phyloP scores from a whole-genome alignment of 2,113 vertebrate species.

The Phylloscopus whistleri region DNA sequence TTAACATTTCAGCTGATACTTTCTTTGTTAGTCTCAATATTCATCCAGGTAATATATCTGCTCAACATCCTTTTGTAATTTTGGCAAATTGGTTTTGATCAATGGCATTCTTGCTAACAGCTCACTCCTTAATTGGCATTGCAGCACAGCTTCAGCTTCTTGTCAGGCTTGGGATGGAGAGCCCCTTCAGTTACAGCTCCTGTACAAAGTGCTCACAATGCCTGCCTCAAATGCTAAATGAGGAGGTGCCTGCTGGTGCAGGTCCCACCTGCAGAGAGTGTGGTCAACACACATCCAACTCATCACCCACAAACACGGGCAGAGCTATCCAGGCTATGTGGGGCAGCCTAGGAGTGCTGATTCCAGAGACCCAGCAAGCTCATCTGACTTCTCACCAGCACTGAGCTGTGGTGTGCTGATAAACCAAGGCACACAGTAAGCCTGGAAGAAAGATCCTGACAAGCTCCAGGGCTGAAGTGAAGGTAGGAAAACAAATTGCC shows the following conservation, averaged over 20 bases:
- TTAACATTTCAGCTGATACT: constrained; percentile 11
- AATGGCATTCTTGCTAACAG: background rate
- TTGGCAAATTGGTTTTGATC: background rate
- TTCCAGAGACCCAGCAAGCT: background rate
- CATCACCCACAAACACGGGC: background rate
- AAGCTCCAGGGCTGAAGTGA: background rate
- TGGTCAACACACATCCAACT: background rate
- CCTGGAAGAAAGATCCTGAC: background rate
- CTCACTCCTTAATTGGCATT: background rate
- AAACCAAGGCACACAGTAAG: background rate
- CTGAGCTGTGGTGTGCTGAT: background rate
- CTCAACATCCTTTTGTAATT: background rate
- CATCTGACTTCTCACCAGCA: background rate
- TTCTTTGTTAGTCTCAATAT: background rate
- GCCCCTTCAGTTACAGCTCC: background rate
- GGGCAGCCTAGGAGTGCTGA: background rate
- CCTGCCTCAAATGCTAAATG: background rate
- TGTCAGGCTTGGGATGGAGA: background rate
- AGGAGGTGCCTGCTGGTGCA: background rate
- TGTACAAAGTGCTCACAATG: background rate
- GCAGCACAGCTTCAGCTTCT: background rate
- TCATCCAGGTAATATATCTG: background rate
- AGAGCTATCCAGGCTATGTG: rapidly evolving
- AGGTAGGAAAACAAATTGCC: background rate
- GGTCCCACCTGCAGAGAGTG: background rate